A percentile compares a stretch with the other conserved stretches of the same genome.
phyloP scores from a whole-genome alignment of 2,113 vertebrate genomes.

The Zosterops japonicus region DNA sequence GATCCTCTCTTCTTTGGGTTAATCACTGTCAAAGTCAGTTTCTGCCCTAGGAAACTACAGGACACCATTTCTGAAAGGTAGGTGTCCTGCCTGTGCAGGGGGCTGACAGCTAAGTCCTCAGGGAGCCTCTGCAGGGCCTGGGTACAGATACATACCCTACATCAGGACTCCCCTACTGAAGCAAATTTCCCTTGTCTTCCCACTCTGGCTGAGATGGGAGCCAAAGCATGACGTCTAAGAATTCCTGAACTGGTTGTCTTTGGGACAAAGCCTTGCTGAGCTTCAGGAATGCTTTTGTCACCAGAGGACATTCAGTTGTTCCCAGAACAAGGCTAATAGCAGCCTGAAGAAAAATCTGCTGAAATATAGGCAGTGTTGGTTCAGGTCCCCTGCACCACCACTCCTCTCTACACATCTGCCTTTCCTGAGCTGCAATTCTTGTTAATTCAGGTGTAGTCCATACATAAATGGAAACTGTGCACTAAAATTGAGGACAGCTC shows the following conservation, averaged over 20 bases:
- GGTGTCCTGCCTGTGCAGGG: fast-evolving
- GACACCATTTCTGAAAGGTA: fast-evolving
- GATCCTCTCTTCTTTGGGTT: background rate
- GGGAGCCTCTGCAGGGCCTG: fast-evolving
- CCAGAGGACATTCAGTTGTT: background rate
- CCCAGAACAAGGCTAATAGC: background rate
- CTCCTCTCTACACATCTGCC: background rate
- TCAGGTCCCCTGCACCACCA: background rate
- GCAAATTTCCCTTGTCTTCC: background rate
- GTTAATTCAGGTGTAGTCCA: background rate
- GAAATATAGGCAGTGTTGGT: background rate
- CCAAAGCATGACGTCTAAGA: background rate
- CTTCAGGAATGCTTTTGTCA: background rate
- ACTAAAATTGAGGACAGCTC: background rate
- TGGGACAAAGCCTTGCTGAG: background rate
- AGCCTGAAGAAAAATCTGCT: background rate
- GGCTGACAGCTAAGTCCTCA: background rate
- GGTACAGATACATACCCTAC: background rate
- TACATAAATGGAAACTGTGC: background rate
- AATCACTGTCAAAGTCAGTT: background rate
- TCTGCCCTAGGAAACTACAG: background rate
- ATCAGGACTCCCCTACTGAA: background rate
- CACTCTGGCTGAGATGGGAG: fast-evolving
- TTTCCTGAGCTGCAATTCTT: background rate
- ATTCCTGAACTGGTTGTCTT: background rate